Base-by-base conservation (phyloP, 2,113 vertebrate species). In the Anas platyrhynchos region DNA sequence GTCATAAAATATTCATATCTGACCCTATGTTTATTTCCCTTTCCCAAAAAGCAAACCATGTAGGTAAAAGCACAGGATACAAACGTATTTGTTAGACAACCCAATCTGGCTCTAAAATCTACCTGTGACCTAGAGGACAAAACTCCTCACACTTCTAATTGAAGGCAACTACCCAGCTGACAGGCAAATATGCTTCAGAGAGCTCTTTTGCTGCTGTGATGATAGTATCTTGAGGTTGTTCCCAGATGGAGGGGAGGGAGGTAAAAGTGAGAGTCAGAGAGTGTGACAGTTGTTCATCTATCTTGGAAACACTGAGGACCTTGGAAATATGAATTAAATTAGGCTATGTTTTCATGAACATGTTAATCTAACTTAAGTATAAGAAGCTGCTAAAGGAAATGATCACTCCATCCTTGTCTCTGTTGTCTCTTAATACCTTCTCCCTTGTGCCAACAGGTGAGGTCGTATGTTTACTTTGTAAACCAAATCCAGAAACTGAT, bases 171-270 rank as follows among this genome's bases (percentile, higher is more conserved):
- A 94, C n/a, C 93, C 93, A 92, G 54, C 86, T 96, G 95, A 96
- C 94, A 96, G 86, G 62, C 61, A 92, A 94, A 96, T 96, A 95
- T 97, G 95, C 68, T 96, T 96, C 73, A 77, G 90, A 94, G 90
- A 69, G 62, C 74, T 93, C 86, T 90, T 91, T 84, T 81, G 66
- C 69, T 92, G 86, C 83, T 94, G 69, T 91, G 86, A 83, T 82
- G 92, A 86, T 78, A 93, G 68, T 38, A 78, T 91, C 83, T 94
- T 89, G 91, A 95, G 69, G 89, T 91, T 96, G 80, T 65, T 96
- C 92, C 96, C 96, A 96, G 95, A 96, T 96, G 95, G 95, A 92
- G 92, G 43, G 96, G 92, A 93, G 95, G 96, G 94, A 97, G 80
- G 80, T 88, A 94, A 81, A 93, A 90, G 41, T 58, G 82, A 91